Evolutionary conservation across 2,888 invertebrate genomes (phyloP), one percentile per base, ranked within the genome.

Genomic region (Teleogryllus oceanicus): DNA sequence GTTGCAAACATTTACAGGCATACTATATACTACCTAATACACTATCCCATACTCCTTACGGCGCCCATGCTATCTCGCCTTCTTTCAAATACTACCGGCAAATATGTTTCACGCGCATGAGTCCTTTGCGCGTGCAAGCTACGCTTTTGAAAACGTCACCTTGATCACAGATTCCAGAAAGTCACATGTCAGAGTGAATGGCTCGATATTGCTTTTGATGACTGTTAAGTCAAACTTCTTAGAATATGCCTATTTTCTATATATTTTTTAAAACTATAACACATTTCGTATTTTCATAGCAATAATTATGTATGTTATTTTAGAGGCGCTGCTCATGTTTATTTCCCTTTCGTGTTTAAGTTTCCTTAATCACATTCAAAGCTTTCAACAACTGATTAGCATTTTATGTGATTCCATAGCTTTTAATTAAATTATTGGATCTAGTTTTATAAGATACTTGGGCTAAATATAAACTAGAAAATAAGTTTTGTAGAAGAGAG

Each of bases 201-300:
- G 62, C 62, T 62, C n/a, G 62, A 62, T 62, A 62, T 62, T 62
- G 62, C 62, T 62, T 62, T 62, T 62, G 62, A 62, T 62, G 62
- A 62, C 62, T 62, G 62, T 18, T 11, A 62, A 62, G 62, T 62
- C 62, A 62, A 62, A 62, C 62, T 62, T 62, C 62, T 62, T 62
- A 62, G 62, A 62, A 62, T 62, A 11, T 12, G 62, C 62, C 62
- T 62, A 62, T 62, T 62, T 62, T 62, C 62, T 62, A 62, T 62
- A 62, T 62, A 62, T 62, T 62, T 62, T 37, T 62, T 62, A 62
- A 62, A n/a, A 62, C 62, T 62, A 13, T 62, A 4, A 62, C n/a
- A 8, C 10, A 62, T 62, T 62, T 62, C 12, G n/a, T 62, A 62
- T 62, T 62, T 62, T 12, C 62, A 62, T 18, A 62, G n/a, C n/a